Evolutionary conservation across 1,140 invertebrate species (phyloP).

Genomic region (Odontomachus brunneus): DNA sequence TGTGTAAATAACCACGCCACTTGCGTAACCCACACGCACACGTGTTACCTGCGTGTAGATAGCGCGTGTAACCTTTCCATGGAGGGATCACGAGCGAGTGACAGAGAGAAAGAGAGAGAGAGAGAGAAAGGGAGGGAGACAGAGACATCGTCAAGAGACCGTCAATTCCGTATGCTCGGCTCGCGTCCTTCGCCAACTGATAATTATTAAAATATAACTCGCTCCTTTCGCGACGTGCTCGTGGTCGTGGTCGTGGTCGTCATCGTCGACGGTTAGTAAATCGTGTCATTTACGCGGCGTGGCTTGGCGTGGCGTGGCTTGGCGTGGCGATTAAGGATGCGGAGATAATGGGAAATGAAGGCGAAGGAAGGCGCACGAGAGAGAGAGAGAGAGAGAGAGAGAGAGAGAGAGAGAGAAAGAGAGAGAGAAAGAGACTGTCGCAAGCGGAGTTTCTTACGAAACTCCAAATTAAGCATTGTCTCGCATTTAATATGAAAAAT

Average conservation of each 20-base stretch:
- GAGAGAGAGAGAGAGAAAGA: background rate
- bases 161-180: too few relatives aligned
- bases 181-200: conserved; percentile 39
- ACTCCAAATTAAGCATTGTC: conserved; percentile 41
- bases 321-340: conserved; percentile 29
- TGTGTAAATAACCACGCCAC: background rate
- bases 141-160: too few relatives aligned
- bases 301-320: background rate
- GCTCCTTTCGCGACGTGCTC: conserved; percentile 1
- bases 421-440: background rate
- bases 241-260: conserved; percentile 4
- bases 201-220: conserved; percentile 56
- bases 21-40: conserved; percentile 45
- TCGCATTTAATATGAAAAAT: conserved; percentile 37
- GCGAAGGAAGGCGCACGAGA: background rate
- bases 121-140: too few relatives aligned
- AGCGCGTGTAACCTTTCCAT: conserved; percentile 53
- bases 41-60: conserved; percentile 29
- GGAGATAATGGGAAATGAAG: conserved; percentile 28
- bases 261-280: background rate
- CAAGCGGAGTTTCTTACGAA: conserved; percentile 33
- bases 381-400: too few relatives aligned
- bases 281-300: conserved; percentile 38
- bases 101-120: background rate
- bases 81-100: conserved; percentile 23